Evolutionary conservation across 2,888 invertebrate species (phyloP).

Genomic region (Gymnosoma rotundatum): DNA sequence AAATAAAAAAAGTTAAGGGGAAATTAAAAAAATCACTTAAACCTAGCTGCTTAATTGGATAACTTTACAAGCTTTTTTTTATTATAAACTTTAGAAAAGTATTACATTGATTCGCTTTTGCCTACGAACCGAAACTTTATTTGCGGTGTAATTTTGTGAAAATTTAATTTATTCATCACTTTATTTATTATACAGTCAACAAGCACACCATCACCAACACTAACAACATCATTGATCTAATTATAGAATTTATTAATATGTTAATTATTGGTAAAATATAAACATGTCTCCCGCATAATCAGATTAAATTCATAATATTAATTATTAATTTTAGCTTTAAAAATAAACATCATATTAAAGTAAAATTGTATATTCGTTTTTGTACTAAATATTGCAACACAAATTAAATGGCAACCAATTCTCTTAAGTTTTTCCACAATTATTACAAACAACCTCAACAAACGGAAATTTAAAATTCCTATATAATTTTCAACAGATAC

Average conservation of each 20-base stretch:
- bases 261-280: slow-evolving; percentile 53
- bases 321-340: slow-evolving; percentile 2
- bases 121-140: no score
- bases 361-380: slow-evolving; percentile 18
- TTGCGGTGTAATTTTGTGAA: no score
- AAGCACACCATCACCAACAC: background rate
- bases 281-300: slow-evolving; percentile 22
- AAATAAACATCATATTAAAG: slow-evolving; percentile 5
- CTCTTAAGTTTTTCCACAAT: slow-evolving; percentile 10
- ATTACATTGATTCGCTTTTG: no score
- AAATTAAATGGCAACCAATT: background rate
- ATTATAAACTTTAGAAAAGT: no score
- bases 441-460: slow-evolving; percentile 31
- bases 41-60: no score
- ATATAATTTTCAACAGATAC: slow-evolving; percentile 43
- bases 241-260: slow-evolving; percentile 58
- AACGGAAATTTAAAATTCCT: slow-evolving; percentile 54
- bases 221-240: slow-evolving; percentile 12
- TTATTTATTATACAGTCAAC: slow-evolving; percentile 7
- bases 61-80: no score
- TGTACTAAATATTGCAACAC: background rate
- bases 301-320: slow-evolving; percentile 6
- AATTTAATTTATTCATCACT: background rate
- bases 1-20: no score
- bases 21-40: no score